Conservation (phyloP, 2,113 vertebrate species). For the Baryphthengus martii region DNA sequence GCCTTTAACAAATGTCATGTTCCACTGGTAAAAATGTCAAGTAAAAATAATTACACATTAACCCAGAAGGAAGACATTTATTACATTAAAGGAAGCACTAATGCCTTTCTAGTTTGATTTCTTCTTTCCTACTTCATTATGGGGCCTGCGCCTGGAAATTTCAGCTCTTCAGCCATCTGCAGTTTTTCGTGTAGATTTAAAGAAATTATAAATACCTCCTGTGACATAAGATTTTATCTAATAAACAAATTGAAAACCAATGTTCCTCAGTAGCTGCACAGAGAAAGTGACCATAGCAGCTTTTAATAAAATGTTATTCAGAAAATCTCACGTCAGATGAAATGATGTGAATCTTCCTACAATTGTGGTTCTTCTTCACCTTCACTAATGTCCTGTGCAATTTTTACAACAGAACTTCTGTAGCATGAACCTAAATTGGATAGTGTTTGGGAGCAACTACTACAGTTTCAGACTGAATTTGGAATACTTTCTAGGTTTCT, state of each 20-base stretch:
- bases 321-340: background rate
- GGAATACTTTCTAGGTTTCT: background rate
- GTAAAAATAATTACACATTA: background rate
- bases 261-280: accelerated
- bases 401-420: background rate
- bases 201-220: background rate
- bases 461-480: background rate
- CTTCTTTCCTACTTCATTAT: background rate
- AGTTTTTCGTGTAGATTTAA: background rate
- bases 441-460: background rate
- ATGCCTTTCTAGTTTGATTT: background rate
- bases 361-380: background rate
- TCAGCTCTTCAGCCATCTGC: background rate
- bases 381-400: background rate
- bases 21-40: background rate
- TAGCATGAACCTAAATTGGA: background rate
- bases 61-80: background rate
- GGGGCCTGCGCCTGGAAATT: accelerated
- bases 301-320: background rate
- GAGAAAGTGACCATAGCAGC: background rate
- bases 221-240: background rate
- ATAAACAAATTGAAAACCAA: background rate
- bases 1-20: accelerated
- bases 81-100: background rate
- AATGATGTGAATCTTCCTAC: accelerated